A percentile compares a stretch with the other conserved stretches of the same genome.
Evolutionary conservation across 2,888 invertebrate genomes (phyloP).

Genomic region (Ditylenchus weischeri): DNA sequence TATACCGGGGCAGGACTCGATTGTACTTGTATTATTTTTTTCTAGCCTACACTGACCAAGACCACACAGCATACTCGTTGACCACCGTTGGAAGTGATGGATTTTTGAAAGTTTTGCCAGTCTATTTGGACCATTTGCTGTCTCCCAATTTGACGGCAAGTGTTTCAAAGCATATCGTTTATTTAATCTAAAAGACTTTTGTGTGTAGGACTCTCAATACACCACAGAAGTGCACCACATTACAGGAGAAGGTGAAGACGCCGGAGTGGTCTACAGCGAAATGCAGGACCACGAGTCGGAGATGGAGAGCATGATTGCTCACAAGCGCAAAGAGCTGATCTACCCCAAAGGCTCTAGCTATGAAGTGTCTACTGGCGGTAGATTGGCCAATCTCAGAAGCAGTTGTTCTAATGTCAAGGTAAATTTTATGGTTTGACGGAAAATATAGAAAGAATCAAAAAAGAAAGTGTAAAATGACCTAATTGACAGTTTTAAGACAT

Average conservation of each 20-base stretch:
- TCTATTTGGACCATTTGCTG: constrained; percentile 84
- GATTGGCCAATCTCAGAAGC: constrained; percentile 70
- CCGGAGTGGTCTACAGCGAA: constrained; percentile 91
- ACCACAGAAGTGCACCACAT: constrained; percentile 87
- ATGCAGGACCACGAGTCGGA: constrained; percentile 65
- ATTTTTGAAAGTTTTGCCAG: constrained; percentile 80
- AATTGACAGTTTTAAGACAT: neutral
- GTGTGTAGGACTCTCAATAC: constrained; percentile 74
- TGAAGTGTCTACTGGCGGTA: constrained; percentile 78
- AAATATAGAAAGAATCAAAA: neutral
- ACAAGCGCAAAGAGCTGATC: constrained; percentile 30
- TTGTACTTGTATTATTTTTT: too few species aligned
- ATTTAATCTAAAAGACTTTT: neutral
- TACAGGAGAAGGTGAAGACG: constrained; percentile 75
- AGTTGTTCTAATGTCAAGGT: constrained; percentile 69
- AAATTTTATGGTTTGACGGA: neutral
- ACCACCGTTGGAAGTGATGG: constrained; percentile 82
- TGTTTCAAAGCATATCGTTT: constrained; percentile 12
- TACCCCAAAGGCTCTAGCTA: constrained; percentile 81
- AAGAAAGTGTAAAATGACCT: neutral
- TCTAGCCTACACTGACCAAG: constrained; percentile 75
- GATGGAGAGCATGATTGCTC: constrained; percentile 53
- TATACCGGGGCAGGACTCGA: too few species aligned
- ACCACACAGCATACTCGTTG: constrained; percentile 85
- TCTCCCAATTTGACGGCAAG: constrained; percentile 73